Evolutionary conservation across 2,797 vertebrate genomes (phyloP).

Genomic region (Siniperca undulata): DNA sequence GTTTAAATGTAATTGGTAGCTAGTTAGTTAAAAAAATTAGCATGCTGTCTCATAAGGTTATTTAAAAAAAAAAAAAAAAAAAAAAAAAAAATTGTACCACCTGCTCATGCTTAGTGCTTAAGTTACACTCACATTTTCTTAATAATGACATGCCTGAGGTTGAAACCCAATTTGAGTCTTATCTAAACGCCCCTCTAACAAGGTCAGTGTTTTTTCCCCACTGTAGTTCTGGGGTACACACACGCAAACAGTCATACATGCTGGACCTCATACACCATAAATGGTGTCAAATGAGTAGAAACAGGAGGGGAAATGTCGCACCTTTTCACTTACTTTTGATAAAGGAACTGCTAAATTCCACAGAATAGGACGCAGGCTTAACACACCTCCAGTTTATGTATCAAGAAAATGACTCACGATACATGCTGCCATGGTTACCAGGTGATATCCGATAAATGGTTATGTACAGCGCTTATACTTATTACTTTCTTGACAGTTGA

Average conservation of each 20-base stretch:
- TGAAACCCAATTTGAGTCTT: neutral
- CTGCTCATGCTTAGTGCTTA: neutral
- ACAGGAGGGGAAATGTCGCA: neutral
- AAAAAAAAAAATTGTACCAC: neutral
- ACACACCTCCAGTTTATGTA: neutral
- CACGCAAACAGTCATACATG: neutral
- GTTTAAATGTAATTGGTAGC: neutral
- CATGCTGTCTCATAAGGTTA: neutral
- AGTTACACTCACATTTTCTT: neutral
- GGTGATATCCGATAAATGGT: too few species aligned
- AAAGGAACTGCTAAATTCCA: too few species aligned
- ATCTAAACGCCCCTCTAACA: neutral
- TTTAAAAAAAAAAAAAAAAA: too few species aligned
- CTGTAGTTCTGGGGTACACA: neutral
- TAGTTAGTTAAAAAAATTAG: neutral
- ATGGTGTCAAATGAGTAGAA: neutral
- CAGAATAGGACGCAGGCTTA: neutral
- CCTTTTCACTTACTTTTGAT: too few species aligned
- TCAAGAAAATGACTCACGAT: too few species aligned
- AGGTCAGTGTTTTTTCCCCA: too few species aligned
- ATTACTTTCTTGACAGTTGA: neutral
- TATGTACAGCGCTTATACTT: neutral
- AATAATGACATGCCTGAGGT: neutral
- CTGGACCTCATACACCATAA: neutral
- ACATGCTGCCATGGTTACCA: neutral